Base-by-base conservation (phyloP, 2,797 vertebrate genomes). In the Merluccius polli region DNA sequence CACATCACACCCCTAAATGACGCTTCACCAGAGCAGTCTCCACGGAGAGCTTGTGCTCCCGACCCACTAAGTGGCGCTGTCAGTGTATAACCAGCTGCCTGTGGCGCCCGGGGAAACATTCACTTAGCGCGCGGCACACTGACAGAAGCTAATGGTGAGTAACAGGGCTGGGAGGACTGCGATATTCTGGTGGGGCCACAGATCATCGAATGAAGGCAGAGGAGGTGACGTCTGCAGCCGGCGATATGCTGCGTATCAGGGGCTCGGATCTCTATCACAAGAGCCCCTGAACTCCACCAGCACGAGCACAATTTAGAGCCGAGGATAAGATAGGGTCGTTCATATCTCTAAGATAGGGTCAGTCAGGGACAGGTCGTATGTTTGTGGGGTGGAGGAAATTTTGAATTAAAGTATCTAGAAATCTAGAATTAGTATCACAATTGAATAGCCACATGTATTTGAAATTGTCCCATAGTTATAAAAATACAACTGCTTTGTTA, bases 1-100 rank as follows among this genome's bases (percentile, higher is more conserved):
- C 72, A 67, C 82, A 80, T 81, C 86, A 79, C 86, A 82, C 84
- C 88, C 88, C 84, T 81, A 82, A 85, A 88, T 70, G 81, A 82
- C 78, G 86, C 83, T 85, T 81, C 89, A 87, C 84, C 73, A 80
- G 24, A 24, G 76, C 79, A 38, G 90, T 87, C 91, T 93, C 91
- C 74, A 78, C 0, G 88, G 90, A 89, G 87, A 92, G 87, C 82
- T 91, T 86, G 80, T 13, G 88, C 72, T 76, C 87, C 86, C 88
- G 82, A 92, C 93, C 83, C 84, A 90, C 91, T 89, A 89, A 91
- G 81, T 78, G 79, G 71, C 75, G 30, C 72, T 82, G 87, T 90
- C 88, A 83, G 87, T 87, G 77, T 81, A 88, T 91, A 81, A 89
- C 77, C 87, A 90, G 86, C 84, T 87, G 79, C 82, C 84, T 15